phyloP scores from a whole-genome alignment of 1,140 invertebrate genomes.

The Frieseomelitta varia region DNA sequence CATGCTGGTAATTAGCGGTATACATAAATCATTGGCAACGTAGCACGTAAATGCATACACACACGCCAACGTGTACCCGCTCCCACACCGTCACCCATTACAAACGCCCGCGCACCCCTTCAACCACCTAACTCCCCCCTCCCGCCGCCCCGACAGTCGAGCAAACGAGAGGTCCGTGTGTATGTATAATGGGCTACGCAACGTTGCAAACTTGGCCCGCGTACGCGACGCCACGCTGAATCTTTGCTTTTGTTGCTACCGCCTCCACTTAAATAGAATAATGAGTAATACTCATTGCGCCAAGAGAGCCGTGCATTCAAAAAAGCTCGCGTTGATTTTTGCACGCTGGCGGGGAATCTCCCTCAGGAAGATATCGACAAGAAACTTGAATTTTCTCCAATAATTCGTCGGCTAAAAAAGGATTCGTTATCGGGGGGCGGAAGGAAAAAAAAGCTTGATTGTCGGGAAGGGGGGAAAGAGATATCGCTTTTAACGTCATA shows the following conservation, averaged over 20 bases:
- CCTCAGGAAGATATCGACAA: neutral
- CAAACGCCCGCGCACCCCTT: slow-evolving; percentile 3
- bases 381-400: neutral
- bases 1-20: slow-evolving; percentile 81
- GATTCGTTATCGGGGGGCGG: slow-evolving; percentile 21
- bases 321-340: neutral
- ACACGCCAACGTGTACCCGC: slow-evolving; percentile 68
- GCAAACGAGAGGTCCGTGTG: slow-evolving; percentile 21
- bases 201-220: slow-evolving; percentile 18
- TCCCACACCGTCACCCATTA: slow-evolving; percentile 61
- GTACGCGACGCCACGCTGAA: neutral
- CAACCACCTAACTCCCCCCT: neutral
- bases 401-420: neutral
- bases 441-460: no score
- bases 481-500: slow-evolving; percentile 68
- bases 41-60: slow-evolving; percentile 78
- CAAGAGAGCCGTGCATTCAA: neutral
- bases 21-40: slow-evolving; percentile 81
- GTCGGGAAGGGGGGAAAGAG: slow-evolving; percentile 30
- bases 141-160: neutral
- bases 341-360: neutral
- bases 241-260: slow-evolving; percentile 23
- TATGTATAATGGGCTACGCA: slow-evolving; percentile 34
- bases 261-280: neutral
- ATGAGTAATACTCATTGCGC: neutral